Base-by-base conservation (phyloP, 2,888 invertebrate genomes). In the Anagyrus pseudococci region DNA sequence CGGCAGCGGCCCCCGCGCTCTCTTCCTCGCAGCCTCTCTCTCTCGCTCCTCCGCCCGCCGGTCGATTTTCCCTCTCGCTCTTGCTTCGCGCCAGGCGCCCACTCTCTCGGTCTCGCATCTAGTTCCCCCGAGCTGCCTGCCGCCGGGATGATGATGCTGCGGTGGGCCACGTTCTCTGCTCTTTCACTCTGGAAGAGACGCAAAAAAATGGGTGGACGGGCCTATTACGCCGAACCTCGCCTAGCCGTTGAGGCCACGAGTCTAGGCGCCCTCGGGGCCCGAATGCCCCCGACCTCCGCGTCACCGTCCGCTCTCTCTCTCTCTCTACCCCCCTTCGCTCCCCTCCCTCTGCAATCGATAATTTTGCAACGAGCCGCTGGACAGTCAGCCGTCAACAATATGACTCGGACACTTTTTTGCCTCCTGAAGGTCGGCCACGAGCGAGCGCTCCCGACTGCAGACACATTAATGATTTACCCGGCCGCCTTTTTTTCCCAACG, bases 351-450 rank as follows among this genome's bases (percentile, higher is more conserved):
- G 29, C 25, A 17, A 50, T 46, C 25, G 4, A 47, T 52, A 46
- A 37, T 40, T 22, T 22, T 33, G 29, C 29, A 20, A n/a, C n/a
- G n/a, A n/a, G n/a, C n/a, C n/a, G n/a, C n/a, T n/a, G 49, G 19
- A 49, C 46, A 22, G n/a, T 6, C 20, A 57, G 15, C 41, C 46
- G 7, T 20, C 43, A 20, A 17, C 20, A 8, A 25, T 53, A 33
- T 26, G 53, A 49, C 44, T 62, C 22, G 13, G 22, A 19, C 20
- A 7, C 53, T 56, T 50, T 62, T 50, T 58, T n/a, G 43, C 23
- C n/a, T 10, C 25, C 4, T 33, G 49, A 63, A 49, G 54, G 49
- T 63, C 54, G 54, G 54, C 37, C 54, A 40, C 25, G 41, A 54
- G 58, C 54, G 53, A 55, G n/a, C n/a, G 17, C 25, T 44, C 41